Conservation (phyloP, 1,140 invertebrate genomes). For the Drosophila lini region DNA sequence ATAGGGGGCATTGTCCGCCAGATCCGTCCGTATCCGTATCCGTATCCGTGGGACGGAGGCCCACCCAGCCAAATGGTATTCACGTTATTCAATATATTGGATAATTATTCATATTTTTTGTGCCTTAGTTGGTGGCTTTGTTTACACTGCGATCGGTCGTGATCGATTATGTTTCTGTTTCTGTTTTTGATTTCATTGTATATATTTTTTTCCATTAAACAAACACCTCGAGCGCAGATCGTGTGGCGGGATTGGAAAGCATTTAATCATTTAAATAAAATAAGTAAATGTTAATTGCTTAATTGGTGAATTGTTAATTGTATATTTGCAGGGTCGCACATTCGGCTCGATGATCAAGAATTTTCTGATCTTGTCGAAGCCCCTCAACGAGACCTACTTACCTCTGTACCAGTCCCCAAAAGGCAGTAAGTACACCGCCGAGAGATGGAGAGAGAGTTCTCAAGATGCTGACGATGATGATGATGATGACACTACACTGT, state of each 20-base stretch:
- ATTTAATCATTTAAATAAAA: slow-evolving; percentile 30
- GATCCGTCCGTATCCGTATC: slow-evolving; percentile 6
- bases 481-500: neutral
- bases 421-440: slow-evolving; percentile 85
- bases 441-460: neutral
- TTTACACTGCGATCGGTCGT: slow-evolving; percentile 68
- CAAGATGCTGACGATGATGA: neutral
- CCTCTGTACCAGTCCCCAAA: slow-evolving; percentile 88
- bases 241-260: slow-evolving; percentile 30
- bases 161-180: slow-evolving; percentile 66
- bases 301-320: slow-evolving; percentile 11
- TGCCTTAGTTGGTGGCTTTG: slow-evolving; percentile 49
- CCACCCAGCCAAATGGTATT: slow-evolving; percentile 24
- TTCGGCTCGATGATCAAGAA: slow-evolving; percentile 90
- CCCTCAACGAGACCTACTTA: slow-evolving; percentile 89
- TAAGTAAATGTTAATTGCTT: slow-evolving; percentile 19
- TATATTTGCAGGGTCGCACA: slow-evolving; percentile 88
- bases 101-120: slow-evolving; percentile 66
- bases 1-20: neutral
- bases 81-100: slow-evolving; percentile 39
- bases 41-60: neutral
- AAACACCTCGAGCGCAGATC: slow-evolving; percentile 23
- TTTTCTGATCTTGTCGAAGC: slow-evolving; percentile 87
- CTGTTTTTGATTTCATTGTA: slow-evolving; percentile 17
- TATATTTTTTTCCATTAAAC: slow-evolving; percentile 6